Conservation (phyloP, 1,140 invertebrate genomes). For the Augochlora pura region DNA sequence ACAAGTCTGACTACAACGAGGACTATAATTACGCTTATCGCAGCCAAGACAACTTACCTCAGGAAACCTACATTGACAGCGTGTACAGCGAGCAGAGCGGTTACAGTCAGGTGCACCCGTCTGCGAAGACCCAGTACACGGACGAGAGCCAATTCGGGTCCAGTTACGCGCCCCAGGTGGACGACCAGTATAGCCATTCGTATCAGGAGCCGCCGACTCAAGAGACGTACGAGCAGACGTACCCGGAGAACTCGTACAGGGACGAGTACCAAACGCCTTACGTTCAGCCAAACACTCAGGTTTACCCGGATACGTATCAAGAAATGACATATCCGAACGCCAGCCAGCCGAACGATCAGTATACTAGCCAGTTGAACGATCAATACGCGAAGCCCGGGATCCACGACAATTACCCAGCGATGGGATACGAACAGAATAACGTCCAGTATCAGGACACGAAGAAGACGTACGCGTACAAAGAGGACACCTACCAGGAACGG, state of each 20-base stretch:
- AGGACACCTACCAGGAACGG: slow-evolving; percentile 66
- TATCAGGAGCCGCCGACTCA: slow-evolving; percentile 62
- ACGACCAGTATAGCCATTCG: slow-evolving; percentile 65
- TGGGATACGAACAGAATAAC: slow-evolving; percentile 70
- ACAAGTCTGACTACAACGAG: slow-evolving; percentile 83
- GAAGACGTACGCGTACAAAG: slow-evolving; percentile 35
- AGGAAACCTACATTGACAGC: slow-evolving; percentile 72
- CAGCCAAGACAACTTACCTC: slow-evolving; percentile 83
- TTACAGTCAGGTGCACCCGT: slow-evolving; percentile 61
- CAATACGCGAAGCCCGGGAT: slow-evolving; percentile 69
- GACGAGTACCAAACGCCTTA: slow-evolving; percentile 71
- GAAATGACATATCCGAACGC: slow-evolving; percentile 52
- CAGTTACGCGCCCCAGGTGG: slow-evolving; percentile 61
- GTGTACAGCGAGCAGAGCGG: slow-evolving; percentile 60
- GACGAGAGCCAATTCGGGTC: slow-evolving; percentile 69
- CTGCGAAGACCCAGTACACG: slow-evolving; percentile 45
- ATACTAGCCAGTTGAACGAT: slow-evolving; percentile 57
- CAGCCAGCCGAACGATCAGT: slow-evolving; percentile 54
- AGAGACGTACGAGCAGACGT: slow-evolving; percentile 63
- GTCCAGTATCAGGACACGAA: slow-evolving; percentile 58
- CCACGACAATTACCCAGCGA: slow-evolving; percentile 68
- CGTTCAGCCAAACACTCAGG: slow-evolving; percentile 54
- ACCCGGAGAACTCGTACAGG: slow-evolving; percentile 72
- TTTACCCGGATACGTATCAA: slow-evolving; percentile 59
- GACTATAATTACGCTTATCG: slow-evolving; percentile 86